Evolutionary conservation across 2,888 invertebrate genomes (phyloP).

Genomic region (Doris montereyensis): DNA sequence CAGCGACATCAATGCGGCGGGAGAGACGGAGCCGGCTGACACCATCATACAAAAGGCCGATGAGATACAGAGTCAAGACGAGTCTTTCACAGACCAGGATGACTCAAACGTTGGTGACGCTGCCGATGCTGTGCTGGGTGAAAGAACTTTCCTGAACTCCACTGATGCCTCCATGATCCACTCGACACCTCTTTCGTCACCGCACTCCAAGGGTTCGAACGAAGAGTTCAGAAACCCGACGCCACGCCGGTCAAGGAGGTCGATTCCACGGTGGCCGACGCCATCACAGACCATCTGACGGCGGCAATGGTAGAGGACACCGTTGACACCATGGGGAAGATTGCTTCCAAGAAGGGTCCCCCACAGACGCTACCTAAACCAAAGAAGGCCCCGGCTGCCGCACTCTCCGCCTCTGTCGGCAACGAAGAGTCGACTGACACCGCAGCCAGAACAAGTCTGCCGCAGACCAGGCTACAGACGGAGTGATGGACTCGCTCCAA

Average conservation of each 20-base stretch:
- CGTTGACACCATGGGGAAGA: slow-evolving; percentile 50
- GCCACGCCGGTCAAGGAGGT: slow-evolving; percentile 25
- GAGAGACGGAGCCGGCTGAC: background rate
- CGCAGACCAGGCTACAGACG: slow-evolving; percentile 54
- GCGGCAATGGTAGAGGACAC: slow-evolving; percentile 56
- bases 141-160: slow-evolving; percentile 8
- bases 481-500: slow-evolving; percentile 61
- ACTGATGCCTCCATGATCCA: slow-evolving; percentile 24
- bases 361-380: slow-evolving; percentile 54
- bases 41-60: background rate
- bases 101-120: slow-evolving; percentile 44
- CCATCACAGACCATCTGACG: slow-evolving; percentile 61
- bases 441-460: background rate
- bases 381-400: slow-evolving; percentile 34
- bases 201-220: background rate
- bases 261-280: slow-evolving; percentile 52
- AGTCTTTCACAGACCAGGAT: slow-evolving; percentile 45
- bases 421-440: background rate
- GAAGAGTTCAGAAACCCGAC: background rate
- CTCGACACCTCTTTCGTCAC: slow-evolving; percentile 7
- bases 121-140: slow-evolving; percentile 42
- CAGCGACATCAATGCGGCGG: slow-evolving; percentile 49
- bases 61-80: slow-evolving; percentile 40
- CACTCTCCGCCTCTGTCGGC: slow-evolving; percentile 6
- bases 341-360: slow-evolving; percentile 48